Base-by-base conservation (phyloP, 1,140 invertebrate genomes). In the Drosophila funebris region DNA sequence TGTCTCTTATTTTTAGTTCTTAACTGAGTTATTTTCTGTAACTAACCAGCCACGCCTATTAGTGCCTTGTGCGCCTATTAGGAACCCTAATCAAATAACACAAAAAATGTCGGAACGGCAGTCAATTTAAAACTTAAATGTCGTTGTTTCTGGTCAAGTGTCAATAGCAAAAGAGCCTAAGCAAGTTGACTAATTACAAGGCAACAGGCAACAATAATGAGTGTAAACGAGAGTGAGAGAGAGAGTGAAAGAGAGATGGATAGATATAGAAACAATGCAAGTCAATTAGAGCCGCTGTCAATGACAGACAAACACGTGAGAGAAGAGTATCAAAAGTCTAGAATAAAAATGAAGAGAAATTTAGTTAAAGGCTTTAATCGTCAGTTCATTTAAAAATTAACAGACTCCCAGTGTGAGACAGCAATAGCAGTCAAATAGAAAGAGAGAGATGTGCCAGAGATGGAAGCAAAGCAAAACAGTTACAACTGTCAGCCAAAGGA, bases 401-500 rank as follows among this genome's bases (percentile, higher is more conserved):
- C 37, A 67, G 41, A 56, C 52, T 64, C 56, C 53, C 70, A 62
- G 53, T 60, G 57, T 6, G 20, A 58, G 31, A 48, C 6, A 27
- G 33, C 44, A 33, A 46, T 22, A 61, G 14, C 20, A 54, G 44
- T 48, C 44, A 29, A 46, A 46, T 22, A 29, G 8, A 37, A 24
- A 48, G 44, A 46, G 16, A 6, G 31, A 36, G 13, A n/a, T 37
- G 18, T 67, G 58, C 29, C 6, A 43, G 37, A 50, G 44, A 39
- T 11, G 27, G 63, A 56, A 60, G 68, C 50, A 64, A 64, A 73
- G 61, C 48, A 67, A 73, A 83, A 64, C 79, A 83, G 79, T 83
- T 83, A 83, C 79, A 83, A 83, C 82, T 87, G 82, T 87, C 83
- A 87, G 78, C 74, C 71, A 88, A 88, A 78, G 78, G 66, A 88